Evolutionary conservation across 2,797 vertebrate genomes (phyloP), one percentile per base, ranked within the genome.

Genomic region (Propithecus deckenii): DNA sequence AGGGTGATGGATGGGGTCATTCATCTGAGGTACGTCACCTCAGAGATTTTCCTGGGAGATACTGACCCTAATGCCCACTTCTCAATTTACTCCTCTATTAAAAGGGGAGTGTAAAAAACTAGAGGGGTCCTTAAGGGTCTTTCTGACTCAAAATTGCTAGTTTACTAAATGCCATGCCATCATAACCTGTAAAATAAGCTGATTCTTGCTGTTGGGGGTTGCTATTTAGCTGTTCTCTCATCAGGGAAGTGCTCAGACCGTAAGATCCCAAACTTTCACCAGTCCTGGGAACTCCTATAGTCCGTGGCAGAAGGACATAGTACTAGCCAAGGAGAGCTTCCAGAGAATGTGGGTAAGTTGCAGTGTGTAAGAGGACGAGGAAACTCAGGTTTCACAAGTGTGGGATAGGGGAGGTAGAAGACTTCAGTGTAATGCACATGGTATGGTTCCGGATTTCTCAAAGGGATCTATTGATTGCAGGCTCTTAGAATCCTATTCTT

Each of bases 41-140:
- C 32, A 93, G 87, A 94, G 57, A 91, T 95, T 90, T 89, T 91
- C 61, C 32, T 86, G 87, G 35, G 50, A 71, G 55, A 74, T 89
- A 86, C 1, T 78, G 61, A 89, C 25, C 35, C 71, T 91, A 71
- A 89, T 76, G 52, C 32, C 25, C 43, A 63, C 52, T 89, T 20
- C 20, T 84, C 57, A 48, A 61, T 43, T 59, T 89, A 65, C 79
- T 80, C 48, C 61, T 86, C 20, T 93, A 83, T 92, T 96, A 74
- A 85, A 83, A 57, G 17, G 23, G 28, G 15, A 79, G 10, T 74
- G 11, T 75, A 35, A 79, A 90, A 92, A 41, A 59, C 22, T 41
- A 80, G 35, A 79, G 50, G 15, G 84, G 12, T 72, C 55, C 48
- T 89, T 11, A 84, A 92, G 35, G 59, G 43, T 74, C 46, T 25